A percentile compares a stretch with the other conserved stretches of the same genome.
phyloP scores from a whole-genome alignment of 2,113 vertebrate genomes.

The Leucopternis melanops region DNA sequence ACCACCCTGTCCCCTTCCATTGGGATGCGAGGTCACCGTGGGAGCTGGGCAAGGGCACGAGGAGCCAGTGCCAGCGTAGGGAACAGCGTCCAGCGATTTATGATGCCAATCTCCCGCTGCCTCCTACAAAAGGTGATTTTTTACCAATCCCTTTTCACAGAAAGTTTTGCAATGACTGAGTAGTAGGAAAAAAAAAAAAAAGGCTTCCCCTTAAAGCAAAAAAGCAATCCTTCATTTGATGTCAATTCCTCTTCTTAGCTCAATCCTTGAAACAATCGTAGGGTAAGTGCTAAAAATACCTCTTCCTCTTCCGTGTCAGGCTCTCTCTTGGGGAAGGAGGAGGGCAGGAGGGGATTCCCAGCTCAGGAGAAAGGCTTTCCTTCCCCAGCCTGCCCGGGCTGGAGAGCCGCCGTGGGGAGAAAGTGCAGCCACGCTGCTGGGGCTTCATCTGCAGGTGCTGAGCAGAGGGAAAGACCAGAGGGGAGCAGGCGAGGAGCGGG shows the following conservation, averaged over 20 bases:
- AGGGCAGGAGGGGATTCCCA: conserved; percentile 15
- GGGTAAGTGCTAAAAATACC: conserved; percentile 17
- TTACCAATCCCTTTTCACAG: not conserved
- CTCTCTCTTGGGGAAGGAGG: not conserved
- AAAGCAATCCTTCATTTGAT: not conserved
- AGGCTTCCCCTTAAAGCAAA: conserved; percentile 27
- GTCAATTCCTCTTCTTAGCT: conserved; percentile 26
- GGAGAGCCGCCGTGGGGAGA: not conserved
- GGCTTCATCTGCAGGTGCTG: not conserved
- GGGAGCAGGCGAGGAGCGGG: not conserved
- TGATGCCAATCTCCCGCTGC: not conserved
- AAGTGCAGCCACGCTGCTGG: not conserved
- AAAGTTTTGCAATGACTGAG: not conserved
- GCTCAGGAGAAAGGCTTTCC: not conserved
- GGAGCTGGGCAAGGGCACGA: not conserved
- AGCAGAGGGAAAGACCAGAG: not conserved
- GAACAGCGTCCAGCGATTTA: fast-evolving
- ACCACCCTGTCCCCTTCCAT: not conserved
- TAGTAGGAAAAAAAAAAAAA: not conserved
- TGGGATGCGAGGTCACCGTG: fast-evolving
- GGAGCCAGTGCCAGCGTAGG: not conserved
- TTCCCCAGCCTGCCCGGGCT: fast-evolving
- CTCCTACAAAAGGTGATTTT: not conserved
- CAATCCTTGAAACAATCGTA: not conserved
- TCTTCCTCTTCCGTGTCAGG: not conserved